phyloP scores from a whole-genome alignment of 2,113 vertebrate species.

The Cebidichthys violaceus region DNA sequence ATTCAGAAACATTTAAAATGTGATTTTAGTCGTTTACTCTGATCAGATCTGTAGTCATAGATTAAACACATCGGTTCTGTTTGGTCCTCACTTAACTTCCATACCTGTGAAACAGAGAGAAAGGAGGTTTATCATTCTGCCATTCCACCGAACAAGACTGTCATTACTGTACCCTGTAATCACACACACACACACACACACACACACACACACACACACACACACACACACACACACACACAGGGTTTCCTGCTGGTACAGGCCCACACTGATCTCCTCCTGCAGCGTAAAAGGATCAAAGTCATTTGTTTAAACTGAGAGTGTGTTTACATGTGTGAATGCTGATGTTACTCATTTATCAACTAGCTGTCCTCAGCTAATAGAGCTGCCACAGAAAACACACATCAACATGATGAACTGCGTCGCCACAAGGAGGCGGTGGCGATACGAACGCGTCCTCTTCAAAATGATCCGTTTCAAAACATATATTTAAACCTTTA shows the following conservation, averaged over 20 bases:
- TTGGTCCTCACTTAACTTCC: background rate
- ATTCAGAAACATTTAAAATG: too few species aligned
- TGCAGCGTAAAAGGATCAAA: background rate
- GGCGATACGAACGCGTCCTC: too few species aligned
- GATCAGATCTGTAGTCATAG: too few species aligned
- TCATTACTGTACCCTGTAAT: conserved; percentile 57
- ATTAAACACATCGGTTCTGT: too few species aligned
- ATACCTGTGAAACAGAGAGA: background rate
- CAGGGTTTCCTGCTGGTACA: conserved; percentile 3
- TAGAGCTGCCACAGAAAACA: background rate
- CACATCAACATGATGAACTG: too few species aligned
- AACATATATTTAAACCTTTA: too few species aligned
- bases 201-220: conserved; percentile 7
- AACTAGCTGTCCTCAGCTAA: background rate
- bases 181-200: conserved; percentile 28
- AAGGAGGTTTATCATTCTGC: background rate
- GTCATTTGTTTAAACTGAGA: background rate
- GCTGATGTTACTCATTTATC: background rate
- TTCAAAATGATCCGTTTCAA: too few species aligned
- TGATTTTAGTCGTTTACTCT: too few species aligned
- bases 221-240: background rate
- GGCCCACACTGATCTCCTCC: background rate
- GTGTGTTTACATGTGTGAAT: background rate
- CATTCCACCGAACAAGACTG: background rate
- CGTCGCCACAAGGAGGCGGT: too few species aligned